Conservation (phyloP, 2,113 vertebrate species). For the Nyctibius bracteatus region DNA sequence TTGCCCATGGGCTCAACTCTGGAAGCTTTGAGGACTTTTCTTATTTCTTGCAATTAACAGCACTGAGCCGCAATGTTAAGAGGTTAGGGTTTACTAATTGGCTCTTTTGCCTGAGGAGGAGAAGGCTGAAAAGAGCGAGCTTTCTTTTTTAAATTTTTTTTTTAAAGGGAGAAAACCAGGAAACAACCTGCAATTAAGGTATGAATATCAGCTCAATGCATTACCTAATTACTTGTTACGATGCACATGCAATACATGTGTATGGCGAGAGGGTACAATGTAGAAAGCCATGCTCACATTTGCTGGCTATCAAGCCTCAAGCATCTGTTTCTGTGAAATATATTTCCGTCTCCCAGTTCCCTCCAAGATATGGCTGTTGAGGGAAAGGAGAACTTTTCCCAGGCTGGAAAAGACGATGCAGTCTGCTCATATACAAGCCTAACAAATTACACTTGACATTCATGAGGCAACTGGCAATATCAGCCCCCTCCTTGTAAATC, state of each 20-base stretch:
- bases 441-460: not conserved
- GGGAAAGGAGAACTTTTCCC: not conserved
- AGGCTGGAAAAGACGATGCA: not conserved
- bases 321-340: not conserved
- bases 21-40: not conserved
- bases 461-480: not conserved
- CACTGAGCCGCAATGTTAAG: not conserved
- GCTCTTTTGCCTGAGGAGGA: not conserved
- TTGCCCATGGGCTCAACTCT: not conserved
- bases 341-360: not conserved
- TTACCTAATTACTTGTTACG: not conserved
- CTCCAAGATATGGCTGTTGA: not conserved
- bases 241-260: not conserved
- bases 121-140: not conserved
- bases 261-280: not conserved
- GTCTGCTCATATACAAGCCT: not conserved
- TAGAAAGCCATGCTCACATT: not conserved
- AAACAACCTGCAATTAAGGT: not conserved
- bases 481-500: not conserved
- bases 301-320: not conserved
- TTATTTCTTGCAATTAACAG: not conserved
- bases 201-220: not conserved
- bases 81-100: conserved; percentile 3
- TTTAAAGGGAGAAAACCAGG: not conserved
- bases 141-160: not conserved